Evolutionary conservation across 2,888 invertebrate genomes (phyloP).

Genomic region (Volucella bombylans): DNA sequence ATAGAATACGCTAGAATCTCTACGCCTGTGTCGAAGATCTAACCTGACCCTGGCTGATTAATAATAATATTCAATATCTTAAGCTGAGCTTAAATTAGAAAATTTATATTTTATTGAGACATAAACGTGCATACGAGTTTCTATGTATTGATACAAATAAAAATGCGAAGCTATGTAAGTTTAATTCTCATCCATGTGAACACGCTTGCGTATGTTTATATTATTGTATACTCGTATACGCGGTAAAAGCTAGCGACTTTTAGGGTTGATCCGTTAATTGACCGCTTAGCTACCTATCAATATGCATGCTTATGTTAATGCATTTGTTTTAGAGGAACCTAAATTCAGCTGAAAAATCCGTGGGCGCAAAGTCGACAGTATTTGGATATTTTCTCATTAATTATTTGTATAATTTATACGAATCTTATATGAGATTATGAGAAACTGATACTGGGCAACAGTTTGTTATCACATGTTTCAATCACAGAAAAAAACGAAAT

Average conservation of each 20-base stretch:
- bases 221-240: neutral
- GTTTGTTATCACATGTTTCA: no score
- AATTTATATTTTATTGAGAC: no score
- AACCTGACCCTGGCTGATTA: no score
- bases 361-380: conserved; percentile 47
- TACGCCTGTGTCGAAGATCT: no score
- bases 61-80: no score
- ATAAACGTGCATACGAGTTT: no score
- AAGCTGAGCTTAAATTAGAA: no score
- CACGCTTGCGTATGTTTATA: conserved; percentile 15
- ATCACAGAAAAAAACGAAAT: no score
- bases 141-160: no score
- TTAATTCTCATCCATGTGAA: no score
- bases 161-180: no score
- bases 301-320: conserved; percentile 50
- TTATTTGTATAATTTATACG: conserved; percentile 60
- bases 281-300: conserved; percentile 43
- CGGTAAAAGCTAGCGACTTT: conserved; percentile 48
- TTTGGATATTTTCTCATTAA: conserved; percentile 27
- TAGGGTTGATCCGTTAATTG: conserved; percentile 44
- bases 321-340: conserved; percentile 18
- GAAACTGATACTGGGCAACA: conserved; percentile 5
- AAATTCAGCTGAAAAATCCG: conserved; percentile 18
- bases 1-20: no score
- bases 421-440: conserved; percentile 60